Conservation (phyloP, 1,140 invertebrate genomes). For the Penaeus vannamei region DNA sequence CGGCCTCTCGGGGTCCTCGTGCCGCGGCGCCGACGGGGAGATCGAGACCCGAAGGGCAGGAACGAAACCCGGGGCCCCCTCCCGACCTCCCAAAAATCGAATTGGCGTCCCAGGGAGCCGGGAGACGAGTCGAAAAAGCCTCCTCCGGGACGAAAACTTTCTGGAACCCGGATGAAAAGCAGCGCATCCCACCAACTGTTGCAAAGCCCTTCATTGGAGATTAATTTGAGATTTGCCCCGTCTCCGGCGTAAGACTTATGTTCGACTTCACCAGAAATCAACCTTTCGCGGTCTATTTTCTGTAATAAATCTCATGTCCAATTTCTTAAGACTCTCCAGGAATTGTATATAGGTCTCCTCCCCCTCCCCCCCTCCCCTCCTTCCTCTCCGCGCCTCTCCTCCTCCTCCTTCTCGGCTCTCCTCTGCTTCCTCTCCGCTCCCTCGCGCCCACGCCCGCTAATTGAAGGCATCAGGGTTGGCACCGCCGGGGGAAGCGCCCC, state of each 20-base stretch:
- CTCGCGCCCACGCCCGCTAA: too few species aligned
- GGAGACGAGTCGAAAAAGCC: background rate
- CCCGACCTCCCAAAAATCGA: too few species aligned
- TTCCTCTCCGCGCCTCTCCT: background rate
- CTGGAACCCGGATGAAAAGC: background rate
- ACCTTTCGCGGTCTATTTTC: constrained; percentile 55
- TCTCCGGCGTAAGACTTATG: constrained; percentile 47
- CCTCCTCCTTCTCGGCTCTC: background rate
- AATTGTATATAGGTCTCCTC: background rate
- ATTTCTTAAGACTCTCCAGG: constrained; percentile 41
- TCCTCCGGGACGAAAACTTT: background rate
- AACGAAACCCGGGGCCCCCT: too few species aligned
- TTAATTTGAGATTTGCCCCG: constrained; percentile 62
- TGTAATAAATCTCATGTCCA: constrained; percentile 55
- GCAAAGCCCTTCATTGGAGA: constrained; percentile 63
- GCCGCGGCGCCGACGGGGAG: too few species aligned
- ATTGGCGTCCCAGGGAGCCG: background rate
- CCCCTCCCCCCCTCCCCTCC: background rate
- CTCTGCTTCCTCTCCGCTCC: background rate
- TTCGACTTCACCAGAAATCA: constrained; percentile 53
- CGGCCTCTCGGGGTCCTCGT: too few species aligned
- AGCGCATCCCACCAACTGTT: constrained; percentile 38
- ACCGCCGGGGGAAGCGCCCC: too few species aligned
- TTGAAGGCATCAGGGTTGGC: too few species aligned
- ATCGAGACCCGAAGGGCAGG: too few species aligned